These are phyloP conservation scores for Cariama cristata DNA, from an alignment of 2,113 vertebrate genomes.

Conservation along the genomic window DNA sequence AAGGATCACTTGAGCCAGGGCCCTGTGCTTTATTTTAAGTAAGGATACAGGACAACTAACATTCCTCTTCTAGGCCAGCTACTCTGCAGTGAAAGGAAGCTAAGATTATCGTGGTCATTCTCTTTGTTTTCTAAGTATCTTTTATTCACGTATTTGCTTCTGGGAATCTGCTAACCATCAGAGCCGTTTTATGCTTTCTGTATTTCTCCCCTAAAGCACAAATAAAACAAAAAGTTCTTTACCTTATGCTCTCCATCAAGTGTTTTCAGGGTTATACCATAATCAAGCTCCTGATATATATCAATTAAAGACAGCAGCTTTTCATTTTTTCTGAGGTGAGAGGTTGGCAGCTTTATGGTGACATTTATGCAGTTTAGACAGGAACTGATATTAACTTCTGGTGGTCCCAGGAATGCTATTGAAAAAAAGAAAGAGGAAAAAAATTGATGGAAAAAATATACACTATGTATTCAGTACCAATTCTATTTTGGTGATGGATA, in stretches of 20 bases:
- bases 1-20: not conserved
- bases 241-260: not conserved
- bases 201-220: not conserved
- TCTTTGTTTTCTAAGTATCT: not conserved
- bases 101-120: not conserved
- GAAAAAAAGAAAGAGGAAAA: not conserved
- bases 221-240: not conserved
- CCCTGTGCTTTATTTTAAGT: not conserved
- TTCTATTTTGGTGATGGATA: not conserved
- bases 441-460: not conserved
- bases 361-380: slow-evolving; percentile 58
- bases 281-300: not conserved
- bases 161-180: not conserved
- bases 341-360: slow-evolving; percentile 50
- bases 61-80: not conserved
- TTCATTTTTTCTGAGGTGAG: not conserved
- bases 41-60: not conserved
- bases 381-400: slow-evolving; percentile 58
- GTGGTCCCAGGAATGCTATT: slow-evolving; percentile 63
- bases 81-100: not conserved
- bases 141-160: not conserved
- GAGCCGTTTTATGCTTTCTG: not conserved
- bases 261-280: slow-evolving; percentile 34
- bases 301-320: not conserved
- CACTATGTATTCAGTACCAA: not conserved